Conservation (phyloP, 37 sponge, comb jelly and placozoan species). For the Eunapius fragilis region DNA sequence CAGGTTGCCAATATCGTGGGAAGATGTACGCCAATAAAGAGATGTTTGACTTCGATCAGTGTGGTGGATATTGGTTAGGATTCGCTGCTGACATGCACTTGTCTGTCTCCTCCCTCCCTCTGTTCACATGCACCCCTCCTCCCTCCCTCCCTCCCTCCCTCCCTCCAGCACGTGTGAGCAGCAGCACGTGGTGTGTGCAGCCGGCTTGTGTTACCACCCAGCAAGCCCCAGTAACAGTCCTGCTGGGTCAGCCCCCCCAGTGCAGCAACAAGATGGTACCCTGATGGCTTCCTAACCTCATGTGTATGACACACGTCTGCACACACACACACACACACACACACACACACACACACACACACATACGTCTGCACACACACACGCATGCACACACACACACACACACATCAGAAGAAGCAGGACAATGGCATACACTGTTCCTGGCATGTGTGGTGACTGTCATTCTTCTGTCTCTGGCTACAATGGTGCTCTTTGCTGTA, state of each 20-base stretch:
- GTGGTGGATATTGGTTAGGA: not conserved
- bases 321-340: not conserved
- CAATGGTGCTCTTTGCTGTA: constrained; percentile 25
- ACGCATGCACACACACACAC: not conserved
- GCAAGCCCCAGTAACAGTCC: not conserved
- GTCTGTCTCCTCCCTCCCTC: not conserved
- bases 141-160: not conserved
- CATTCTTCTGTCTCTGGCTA: constrained; percentile 18
- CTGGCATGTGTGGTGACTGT: constrained; percentile 11
- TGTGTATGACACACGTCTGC: no score
- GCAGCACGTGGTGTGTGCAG: not conserved
- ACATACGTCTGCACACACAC: not conserved
- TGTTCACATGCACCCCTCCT: no score
- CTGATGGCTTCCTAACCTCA: not conserved
- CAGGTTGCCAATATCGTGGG: not conserved
- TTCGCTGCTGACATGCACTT: not conserved
- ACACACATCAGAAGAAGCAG: no score
- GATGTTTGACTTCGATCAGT: not conserved
- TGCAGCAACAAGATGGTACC: not conserved
- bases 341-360: not conserved
- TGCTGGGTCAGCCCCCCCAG: not conserved
- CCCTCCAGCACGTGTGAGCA: not conserved
- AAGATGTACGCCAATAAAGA: not conserved
- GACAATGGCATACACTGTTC: constrained; percentile 37
- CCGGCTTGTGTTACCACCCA: not conserved